Evolutionary conservation across 1,140 invertebrate species (phyloP).

Genomic region (Rhizoglyphus robini): DNA sequence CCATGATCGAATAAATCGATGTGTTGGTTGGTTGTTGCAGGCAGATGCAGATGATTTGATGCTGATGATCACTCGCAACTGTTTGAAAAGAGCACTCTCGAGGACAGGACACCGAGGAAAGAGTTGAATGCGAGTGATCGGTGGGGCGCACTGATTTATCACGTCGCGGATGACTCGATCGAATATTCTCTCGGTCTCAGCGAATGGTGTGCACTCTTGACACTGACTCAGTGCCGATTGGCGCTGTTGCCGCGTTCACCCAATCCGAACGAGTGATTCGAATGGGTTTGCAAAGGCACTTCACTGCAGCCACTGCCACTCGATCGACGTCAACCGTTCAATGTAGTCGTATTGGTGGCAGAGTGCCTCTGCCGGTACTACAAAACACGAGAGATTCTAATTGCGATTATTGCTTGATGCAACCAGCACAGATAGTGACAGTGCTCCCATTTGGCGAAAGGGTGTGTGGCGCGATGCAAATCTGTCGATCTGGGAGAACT

Average conservation of each 20-base stretch:
- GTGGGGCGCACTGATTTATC: not conserved
- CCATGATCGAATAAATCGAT: not conserved
- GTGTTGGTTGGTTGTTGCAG: not conserved
- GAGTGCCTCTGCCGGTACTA: not conserved
- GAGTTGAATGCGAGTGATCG: no score
- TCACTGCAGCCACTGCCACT: not conserved
- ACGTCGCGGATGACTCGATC: not conserved
- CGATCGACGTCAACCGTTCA: not conserved
- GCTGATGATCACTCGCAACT: no score
- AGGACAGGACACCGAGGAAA: no score
- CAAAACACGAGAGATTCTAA: slow-evolving; percentile 7
- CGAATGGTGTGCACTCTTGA: not conserved
- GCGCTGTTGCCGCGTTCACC: not conserved
- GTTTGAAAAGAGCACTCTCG: no score
- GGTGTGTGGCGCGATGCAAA: no score
- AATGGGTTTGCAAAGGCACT: not conserved
- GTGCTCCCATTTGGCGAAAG: no score
- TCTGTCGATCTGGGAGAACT: no score
- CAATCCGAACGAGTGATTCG: not conserved
- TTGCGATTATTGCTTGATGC: not conserved
- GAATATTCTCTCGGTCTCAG: not conserved
- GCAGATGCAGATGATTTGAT: not conserved
- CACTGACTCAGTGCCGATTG: not conserved
- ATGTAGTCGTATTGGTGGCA: not conserved
- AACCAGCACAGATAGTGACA: no score